phyloP scores from a whole-genome alignment of 2,888 invertebrate genomes.

The Rhamnusium bicolor region DNA sequence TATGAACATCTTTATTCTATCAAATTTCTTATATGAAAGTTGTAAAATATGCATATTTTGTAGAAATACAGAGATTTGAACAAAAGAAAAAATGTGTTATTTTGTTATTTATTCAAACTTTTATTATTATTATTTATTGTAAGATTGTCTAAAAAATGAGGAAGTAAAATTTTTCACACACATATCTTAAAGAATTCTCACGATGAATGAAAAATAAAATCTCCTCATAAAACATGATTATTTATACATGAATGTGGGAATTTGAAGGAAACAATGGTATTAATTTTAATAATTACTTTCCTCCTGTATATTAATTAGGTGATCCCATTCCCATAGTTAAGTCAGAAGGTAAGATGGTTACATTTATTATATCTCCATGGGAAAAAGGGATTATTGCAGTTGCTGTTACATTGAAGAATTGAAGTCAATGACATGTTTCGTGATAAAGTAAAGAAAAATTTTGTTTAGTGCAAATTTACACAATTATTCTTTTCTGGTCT shows the following conservation, averaged over 20 bases:
- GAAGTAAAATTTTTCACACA: slow-evolving; percentile 48
- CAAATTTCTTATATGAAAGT: slow-evolving; percentile 38
- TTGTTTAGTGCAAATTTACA: too few relatives aligned
- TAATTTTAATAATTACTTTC: slow-evolving; percentile 70
- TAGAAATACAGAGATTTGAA: slow-evolving; percentile 57
- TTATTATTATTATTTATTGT: slow-evolving; percentile 5
- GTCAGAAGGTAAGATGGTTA: slow-evolving; percentile 47
- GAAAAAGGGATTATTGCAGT: slow-evolving; percentile 45
- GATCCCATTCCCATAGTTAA: slow-evolving; percentile 68
- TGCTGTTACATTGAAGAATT: slow-evolving; percentile 14
- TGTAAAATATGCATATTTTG: slow-evolving; percentile 60
- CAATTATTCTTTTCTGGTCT: too few relatives aligned
- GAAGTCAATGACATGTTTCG: slow-evolving; percentile 44
- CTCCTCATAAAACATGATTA: slow-evolving; percentile 58
- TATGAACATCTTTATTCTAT: slow-evolving; percentile 31
- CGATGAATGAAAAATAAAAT: slow-evolving; percentile 60
- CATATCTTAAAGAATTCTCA: slow-evolving; percentile 54
- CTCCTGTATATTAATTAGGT: slow-evolving; percentile 70
- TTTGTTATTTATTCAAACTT: slow-evolving; percentile 28
- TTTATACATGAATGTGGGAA: slow-evolving; percentile 67
- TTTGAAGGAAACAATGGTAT: slow-evolving; percentile 66
- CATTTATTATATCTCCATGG: slow-evolving; percentile 43
- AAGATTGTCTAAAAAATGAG: slow-evolving; percentile 37
- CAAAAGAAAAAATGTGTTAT: slow-evolving; percentile 19
- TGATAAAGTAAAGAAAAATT: too few relatives aligned